These are phyloP conservation scores for Syrmaticus mikado DNA, from an alignment of 2,113 vertebrate genomes.

Conservation along the genomic window DNA sequence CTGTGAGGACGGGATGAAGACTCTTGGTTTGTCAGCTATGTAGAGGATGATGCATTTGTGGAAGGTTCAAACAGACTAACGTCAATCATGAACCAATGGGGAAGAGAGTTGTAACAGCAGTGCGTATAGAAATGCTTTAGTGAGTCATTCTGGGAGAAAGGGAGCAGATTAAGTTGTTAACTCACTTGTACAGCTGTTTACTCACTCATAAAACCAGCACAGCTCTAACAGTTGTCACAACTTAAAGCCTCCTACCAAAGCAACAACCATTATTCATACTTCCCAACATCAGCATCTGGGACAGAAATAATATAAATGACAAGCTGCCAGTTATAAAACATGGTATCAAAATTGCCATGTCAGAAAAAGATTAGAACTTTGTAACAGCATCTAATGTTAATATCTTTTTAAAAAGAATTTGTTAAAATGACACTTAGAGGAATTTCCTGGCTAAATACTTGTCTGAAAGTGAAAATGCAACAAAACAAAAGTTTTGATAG, in stretches of 20 bases:
- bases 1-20: neutral
- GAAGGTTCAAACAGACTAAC: neutral
- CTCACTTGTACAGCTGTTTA: constrained; percentile 23
- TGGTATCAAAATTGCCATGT: neutral
- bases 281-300: neutral
- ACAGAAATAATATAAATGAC: neutral
- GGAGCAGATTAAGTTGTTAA: constrained; percentile 49
- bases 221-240: constrained; percentile 28
- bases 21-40: neutral
- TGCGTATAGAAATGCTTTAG: neutral
- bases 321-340: neutral
- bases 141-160: constrained; percentile 28
- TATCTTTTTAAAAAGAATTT: neutral
- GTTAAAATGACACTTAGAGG: neutral
- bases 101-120: neutral
- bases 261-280: constrained; percentile 3
- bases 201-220: constrained; percentile 10
- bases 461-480: neutral
- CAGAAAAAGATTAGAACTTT: neutral
- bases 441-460: neutral
- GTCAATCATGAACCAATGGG: neutral
- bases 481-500: neutral
- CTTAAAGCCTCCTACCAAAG: constrained; percentile 15
- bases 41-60: neutral
- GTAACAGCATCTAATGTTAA: neutral